Evolutionary conservation across 2,888 invertebrate genomes (phyloP), one percentile per base, ranked within the genome.

Genomic region (Deilephila elpenor): DNA sequence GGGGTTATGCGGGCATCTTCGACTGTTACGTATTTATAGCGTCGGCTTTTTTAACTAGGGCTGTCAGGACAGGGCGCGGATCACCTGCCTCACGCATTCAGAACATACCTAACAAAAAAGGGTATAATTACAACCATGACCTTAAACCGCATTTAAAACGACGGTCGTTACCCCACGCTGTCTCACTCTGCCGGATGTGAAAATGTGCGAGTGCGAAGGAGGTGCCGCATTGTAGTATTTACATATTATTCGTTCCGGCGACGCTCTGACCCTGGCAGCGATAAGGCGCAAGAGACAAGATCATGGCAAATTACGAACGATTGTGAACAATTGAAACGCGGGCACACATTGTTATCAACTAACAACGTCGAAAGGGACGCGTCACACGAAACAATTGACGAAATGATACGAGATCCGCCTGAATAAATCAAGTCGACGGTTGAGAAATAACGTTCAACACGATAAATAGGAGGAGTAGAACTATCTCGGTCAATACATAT

Each of bases 151-250:
- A 78, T 78, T 25, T 25, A 25, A 79, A 82, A 76, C 77, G 74
- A 78, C 78, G 88, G 86, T 86, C 88, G 82, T 87, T 88, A 80
- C 81, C 86, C 88, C 81, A 76, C 51, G 64, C 80, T 81, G 79
- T 84, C 83, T 84, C 83, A 75, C 78, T 87, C 80, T 74, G 78
- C 78, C 83, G 72, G 74, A 76, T 75, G 75, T 78, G 75, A 70
- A 34, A 59, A 72, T 61, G 75, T 77, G 81, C 80, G 80, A 73
- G 81, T 77, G 78, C 74, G 79, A 84, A 74, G 75, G 82, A 84
- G 81, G 80, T 75, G 70, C 11, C 70, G 20, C 32, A 25, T 5
- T 61, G 25, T 67, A 67, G 6, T 59, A 71, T 67, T 67, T n/a
- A 64, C 72, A 44, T 73, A 64, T 51, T 73, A 64, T 51, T 76